Evolutionary conservation across 64 coral and sea anemone genomes (phyloP).

Genomic region (Actinia equina): DNA sequence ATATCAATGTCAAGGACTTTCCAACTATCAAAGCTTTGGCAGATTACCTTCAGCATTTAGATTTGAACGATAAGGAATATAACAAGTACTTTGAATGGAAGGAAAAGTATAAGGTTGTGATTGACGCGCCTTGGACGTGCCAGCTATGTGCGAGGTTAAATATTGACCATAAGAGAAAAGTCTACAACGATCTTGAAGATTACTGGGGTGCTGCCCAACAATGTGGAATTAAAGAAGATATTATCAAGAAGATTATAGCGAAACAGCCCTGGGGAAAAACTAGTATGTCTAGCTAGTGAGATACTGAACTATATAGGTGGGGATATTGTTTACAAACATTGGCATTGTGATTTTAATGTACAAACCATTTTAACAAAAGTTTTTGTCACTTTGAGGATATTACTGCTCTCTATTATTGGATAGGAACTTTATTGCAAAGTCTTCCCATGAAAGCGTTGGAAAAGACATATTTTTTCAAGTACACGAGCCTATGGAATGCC

Average conservation of each 20-base stretch:
- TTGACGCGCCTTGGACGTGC: conserved; percentile 21
- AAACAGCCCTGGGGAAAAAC: not conserved
- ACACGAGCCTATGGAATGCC: too few relatives aligned
- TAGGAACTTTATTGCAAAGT: too few relatives aligned
- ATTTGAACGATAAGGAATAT: conserved; percentile 50
- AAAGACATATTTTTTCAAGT: too few relatives aligned
- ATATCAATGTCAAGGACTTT: conserved; percentile 65
- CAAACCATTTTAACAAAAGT: too few relatives aligned
- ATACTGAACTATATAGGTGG: too few relatives aligned
- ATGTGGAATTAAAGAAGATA: conserved; percentile 31
- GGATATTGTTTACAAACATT: too few relatives aligned
- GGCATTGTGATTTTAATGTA: too few relatives aligned
- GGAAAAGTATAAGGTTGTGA: conserved; percentile 32
- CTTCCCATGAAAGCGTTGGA: too few relatives aligned
- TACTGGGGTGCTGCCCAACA: not conserved
- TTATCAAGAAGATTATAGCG: conserved; percentile 15
- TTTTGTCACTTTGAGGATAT: too few relatives aligned
- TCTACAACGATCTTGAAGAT: conserved; percentile 4
- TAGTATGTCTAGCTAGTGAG: not conserved
- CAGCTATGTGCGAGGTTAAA: conserved; percentile 20
- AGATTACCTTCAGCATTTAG: conserved; percentile 45
- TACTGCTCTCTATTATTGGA: too few relatives aligned
- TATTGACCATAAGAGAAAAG: conserved; percentile 3
- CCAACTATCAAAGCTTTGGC: conserved; percentile 41
- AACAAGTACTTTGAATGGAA: conserved; percentile 62